Base-by-base conservation (phyloP, 2,888 invertebrate species). In the Synergus japonicus region DNA sequence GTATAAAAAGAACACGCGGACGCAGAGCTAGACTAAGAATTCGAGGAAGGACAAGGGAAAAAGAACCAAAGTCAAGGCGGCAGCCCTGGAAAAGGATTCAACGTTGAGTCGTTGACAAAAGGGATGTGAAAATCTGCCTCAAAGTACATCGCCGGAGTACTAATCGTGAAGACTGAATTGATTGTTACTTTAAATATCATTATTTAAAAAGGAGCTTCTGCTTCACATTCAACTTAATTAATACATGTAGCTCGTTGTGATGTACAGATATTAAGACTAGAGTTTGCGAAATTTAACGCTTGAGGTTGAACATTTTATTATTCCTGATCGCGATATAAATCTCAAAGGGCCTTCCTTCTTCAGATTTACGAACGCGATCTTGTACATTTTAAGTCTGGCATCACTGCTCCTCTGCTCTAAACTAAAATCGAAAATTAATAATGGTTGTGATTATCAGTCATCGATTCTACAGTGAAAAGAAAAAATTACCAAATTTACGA, bases 271-370 rank as follows among this genome's bases (percentile, higher is more conserved):
- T 54, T 54, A 73, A 49, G 73, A 73, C 73, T 73, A 73, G 73
- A 73, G 73, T 73, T 73, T 73, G 73, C 73, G 54, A 73, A 73
- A 73, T 73, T 73, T 49, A 73, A 73, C 73, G 73, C 73, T 73
- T 73, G 73, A 73, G 73, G 73, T 73, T 58, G 73, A n/a, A 73
- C 73, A 73, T 73, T 73, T 37, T 73, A 15, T 73, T 49, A 37
- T 54, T 54, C 49, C 9, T n/a, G 37, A 73, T 54, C 73, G 54
- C 12, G 5, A 29, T 54, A 73, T 41, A 41, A 41, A 73, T 4
- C 37, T 49, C 29, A 73, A 29, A 29, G 12, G 15, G n/a, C n/a
- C 15, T 73, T 73, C 54, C 54, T 73, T 58, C 54, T 49, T 37
- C 41, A 73, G 54, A 73, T 37, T 73, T 41, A 41, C 18, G 41